These are phyloP conservation scores for Caenorhabditis becei DNA, from an alignment of 2,888 invertebrate species.

Conservation along the genomic window DNA sequence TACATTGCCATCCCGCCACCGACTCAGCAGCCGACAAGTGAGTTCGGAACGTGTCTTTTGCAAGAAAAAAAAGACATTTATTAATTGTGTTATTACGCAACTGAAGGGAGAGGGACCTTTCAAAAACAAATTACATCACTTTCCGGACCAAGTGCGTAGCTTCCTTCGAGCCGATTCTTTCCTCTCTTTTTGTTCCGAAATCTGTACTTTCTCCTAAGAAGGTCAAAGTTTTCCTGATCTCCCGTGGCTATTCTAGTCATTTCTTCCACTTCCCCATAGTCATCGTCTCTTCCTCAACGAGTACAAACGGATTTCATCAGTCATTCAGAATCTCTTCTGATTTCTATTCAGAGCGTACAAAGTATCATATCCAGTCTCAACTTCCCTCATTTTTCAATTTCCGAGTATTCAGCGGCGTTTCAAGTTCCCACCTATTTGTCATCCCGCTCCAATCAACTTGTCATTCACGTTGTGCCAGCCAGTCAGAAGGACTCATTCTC, in stretches of 20 bases:
- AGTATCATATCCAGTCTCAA: background rate
- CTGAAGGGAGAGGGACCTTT: conserved; percentile 13
- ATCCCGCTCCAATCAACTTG: conserved; percentile 2
- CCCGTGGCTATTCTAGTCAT: background rate
- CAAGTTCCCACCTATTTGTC: background rate
- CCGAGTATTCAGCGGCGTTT: background rate
- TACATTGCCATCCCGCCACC: conserved; percentile 51
- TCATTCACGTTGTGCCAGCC: background rate
- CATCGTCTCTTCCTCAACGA: background rate
- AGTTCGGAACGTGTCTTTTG: conserved; percentile 19
- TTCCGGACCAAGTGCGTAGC: background rate
- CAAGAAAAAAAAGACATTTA: conserved; percentile 1
- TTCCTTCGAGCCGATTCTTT: too few species aligned
- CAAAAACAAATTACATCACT: conserved; percentile 25
- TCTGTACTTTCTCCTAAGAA: too few species aligned
- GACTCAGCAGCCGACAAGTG: conserved; percentile 51
- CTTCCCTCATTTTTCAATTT: background rate
- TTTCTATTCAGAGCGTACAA: background rate
- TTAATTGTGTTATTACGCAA: conserved; percentile 4
- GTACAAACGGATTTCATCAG: background rate
- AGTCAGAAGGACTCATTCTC: background rate
- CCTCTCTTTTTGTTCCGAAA: too few species aligned
- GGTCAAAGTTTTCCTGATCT: too few species aligned
- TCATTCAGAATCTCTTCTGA: conserved; percentile 1
- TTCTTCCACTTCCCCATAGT: background rate